Evolutionary conservation across 2,113 vertebrate species (phyloP).

Genomic region (Grammomys dolichurus): DNA sequence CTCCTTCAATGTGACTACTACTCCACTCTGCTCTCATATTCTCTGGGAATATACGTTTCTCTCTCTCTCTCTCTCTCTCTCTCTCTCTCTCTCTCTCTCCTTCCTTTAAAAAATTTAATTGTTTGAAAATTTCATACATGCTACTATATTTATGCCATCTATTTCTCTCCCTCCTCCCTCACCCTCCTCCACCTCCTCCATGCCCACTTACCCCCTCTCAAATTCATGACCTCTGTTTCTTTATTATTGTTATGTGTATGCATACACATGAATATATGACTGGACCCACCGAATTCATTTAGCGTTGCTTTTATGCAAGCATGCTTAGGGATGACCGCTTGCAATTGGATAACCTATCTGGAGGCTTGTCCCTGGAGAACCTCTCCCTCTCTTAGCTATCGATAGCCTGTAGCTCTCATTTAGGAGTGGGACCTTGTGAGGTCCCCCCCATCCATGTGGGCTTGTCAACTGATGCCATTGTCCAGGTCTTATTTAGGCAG

Average conservation of each 20-base stretch:
- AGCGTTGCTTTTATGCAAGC: no score
- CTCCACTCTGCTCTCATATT: neutral
- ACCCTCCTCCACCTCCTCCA: neutral
- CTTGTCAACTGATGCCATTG: neutral
- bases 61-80: neutral
- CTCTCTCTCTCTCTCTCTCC: no score
- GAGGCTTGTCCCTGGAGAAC: neutral
- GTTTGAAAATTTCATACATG: neutral
- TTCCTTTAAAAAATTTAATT: neutral
- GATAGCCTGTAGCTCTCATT: neutral
- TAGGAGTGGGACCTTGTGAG: neutral
- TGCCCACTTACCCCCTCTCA: neutral
- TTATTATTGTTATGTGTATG: neutral
- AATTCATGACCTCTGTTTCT: neutral
- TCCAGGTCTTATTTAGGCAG: neutral
- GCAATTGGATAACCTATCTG: neutral
- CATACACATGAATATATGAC: neutral
- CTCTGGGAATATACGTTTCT: no score
- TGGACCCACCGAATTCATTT: neutral
- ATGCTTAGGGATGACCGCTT: neutral
- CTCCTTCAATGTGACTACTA: neutral
- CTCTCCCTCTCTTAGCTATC: neutral
- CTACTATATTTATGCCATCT: neutral
- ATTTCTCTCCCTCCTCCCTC: no score
- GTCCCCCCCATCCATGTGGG: neutral